Evolutionary conservation across 2,797 vertebrate genomes (phyloP).

Genomic region (Crocidura indochinensis): DNA sequence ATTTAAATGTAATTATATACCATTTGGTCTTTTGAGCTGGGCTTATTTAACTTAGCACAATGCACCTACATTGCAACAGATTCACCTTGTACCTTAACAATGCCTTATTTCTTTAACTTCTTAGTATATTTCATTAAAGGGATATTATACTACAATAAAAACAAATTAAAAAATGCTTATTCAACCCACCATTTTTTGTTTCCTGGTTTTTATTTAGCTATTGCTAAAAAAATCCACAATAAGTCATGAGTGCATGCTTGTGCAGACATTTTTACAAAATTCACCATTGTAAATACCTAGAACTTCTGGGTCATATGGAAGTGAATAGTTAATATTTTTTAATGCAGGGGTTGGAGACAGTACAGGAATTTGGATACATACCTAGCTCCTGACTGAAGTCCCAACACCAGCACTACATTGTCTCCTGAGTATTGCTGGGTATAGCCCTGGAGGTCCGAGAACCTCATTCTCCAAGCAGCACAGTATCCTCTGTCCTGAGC

Average conservation of each 20-base stretch:
- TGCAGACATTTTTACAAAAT: background rate
- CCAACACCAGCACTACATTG: too few relatives aligned
- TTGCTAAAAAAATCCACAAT: slow-evolving; percentile 6
- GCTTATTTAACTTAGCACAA: background rate
- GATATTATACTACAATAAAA: background rate
- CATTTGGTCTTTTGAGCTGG: slow-evolving; percentile 19
- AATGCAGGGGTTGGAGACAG: too few relatives aligned
- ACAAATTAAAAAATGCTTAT: background rate
- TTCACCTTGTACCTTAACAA: background rate
- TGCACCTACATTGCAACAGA: background rate
- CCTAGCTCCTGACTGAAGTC: too few relatives aligned
- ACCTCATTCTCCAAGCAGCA: too few relatives aligned
- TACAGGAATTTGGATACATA: too few relatives aligned
- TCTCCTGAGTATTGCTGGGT: too few relatives aligned
- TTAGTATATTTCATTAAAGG: background rate
- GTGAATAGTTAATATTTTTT: too few relatives aligned
- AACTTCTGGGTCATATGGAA: background rate
- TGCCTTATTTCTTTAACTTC: background rate
- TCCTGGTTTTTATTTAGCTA: slow-evolving; percentile 37
- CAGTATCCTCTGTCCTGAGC: too few relatives aligned
- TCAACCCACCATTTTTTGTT: background rate
- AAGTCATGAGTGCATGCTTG: background rate
- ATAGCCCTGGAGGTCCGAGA: too few relatives aligned
- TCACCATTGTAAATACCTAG: slow-evolving; percentile 39
- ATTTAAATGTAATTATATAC: background rate